phyloP scores from a whole-genome alignment of 2,113 vertebrate genomes.

The Aegotheles bennettii region DNA sequence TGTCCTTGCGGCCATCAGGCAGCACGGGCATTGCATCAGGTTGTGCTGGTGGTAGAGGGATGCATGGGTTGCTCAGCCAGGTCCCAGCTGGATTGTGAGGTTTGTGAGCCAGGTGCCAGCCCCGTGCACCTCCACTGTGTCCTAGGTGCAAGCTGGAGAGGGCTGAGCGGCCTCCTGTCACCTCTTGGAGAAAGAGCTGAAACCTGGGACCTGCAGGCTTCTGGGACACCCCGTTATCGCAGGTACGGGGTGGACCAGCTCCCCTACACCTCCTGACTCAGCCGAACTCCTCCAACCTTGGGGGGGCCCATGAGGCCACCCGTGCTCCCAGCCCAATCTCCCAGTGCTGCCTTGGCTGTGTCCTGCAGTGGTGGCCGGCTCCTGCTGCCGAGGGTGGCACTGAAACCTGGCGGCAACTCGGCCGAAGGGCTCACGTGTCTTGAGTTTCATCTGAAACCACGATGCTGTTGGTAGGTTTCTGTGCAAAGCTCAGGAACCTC shows the following conservation, averaged over 20 bases:
- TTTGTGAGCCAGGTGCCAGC: accelerated
- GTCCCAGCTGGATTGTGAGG: not conserved
- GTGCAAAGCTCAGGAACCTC: not conserved
- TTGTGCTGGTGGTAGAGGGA: not conserved
- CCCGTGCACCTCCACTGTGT: accelerated
- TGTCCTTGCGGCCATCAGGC: not conserved
- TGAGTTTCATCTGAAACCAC: conserved; percentile 27
- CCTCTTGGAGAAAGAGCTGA: not conserved
- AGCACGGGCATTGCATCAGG: not conserved
- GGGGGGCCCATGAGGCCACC: accelerated
- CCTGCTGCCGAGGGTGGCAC: not conserved
- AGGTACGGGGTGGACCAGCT: not conserved
- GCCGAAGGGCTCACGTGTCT: accelerated
- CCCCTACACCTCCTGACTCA: not conserved
- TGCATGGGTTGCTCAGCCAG: accelerated
- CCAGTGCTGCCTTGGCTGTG: accelerated
- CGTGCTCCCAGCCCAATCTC: not conserved
- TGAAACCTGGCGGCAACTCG: accelerated
- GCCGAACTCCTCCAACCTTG: not conserved
- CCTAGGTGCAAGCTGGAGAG: not conserved
- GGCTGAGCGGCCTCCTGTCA: not conserved
- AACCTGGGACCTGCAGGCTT: not conserved
- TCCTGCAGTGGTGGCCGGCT: accelerated
- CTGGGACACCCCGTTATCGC: not conserved
- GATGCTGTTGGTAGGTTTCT: not conserved